A percentile compares a stretch with the other conserved stretches of the same genome.
phyloP scores from a whole-genome alignment of 1,140 invertebrate genomes.

The Akabosia matsudoensis region DNA sequence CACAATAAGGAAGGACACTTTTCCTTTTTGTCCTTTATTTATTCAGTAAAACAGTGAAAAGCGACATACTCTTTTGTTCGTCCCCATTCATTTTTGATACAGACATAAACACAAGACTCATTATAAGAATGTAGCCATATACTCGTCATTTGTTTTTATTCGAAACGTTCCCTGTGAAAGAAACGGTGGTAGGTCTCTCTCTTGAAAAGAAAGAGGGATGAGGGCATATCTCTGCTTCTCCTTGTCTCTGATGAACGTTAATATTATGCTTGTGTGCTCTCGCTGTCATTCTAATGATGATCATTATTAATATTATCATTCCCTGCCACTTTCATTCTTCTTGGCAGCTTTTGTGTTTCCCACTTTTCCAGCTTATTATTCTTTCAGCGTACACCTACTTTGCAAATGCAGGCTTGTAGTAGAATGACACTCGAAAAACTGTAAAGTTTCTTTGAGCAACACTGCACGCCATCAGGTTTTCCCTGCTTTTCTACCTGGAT shows the following conservation, averaged over 20 bases:
- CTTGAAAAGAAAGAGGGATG: neutral
- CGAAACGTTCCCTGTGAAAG: neutral
- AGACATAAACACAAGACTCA: no score
- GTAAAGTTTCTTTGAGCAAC: no score
- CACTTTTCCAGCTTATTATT: neutral
- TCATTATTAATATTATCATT: constrained; percentile 6
- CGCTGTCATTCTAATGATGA: neutral
- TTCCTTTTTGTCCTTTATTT: no score
- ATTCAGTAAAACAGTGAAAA: no score
- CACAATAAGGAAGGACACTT: no score
- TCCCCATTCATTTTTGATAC: no score
- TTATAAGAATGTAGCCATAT: no score
- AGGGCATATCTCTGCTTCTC: neutral
- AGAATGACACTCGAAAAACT: no score
- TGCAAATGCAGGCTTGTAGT: no score
- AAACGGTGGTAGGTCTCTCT: neutral
- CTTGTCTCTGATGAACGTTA: neutral
- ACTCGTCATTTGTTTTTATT: neutral
- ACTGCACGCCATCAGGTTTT: no score
- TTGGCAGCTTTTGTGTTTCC: neutral
- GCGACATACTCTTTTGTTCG: no score
- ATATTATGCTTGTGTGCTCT: neutral
- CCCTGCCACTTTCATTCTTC: constrained; percentile 1
- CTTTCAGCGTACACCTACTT: neutral
- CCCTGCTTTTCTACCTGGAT: no score